A percentile compares a stretch with the other conserved stretches of the same genome.
Evolutionary conservation across 1,140 invertebrate species (phyloP).

Genomic region (Procambarus virginalis): DNA sequence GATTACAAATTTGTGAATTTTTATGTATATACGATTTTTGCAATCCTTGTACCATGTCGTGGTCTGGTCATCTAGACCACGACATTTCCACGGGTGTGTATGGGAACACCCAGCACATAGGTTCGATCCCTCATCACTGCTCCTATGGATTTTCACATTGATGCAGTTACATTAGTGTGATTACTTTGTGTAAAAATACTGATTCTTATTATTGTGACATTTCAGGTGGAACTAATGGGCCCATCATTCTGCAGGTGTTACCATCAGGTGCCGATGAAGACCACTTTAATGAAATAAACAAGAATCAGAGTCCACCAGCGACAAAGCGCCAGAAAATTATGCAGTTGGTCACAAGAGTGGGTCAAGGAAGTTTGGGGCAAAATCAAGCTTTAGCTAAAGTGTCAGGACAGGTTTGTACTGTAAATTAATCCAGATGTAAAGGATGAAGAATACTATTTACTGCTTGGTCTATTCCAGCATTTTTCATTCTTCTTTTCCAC

Average conservation of each 20-base stretch:
- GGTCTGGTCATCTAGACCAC: too few species aligned
- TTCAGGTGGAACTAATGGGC: conserved; percentile 50
- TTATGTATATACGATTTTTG: too few species aligned
- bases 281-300: conserved; percentile 7
- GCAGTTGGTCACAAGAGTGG: conserved; percentile 48
- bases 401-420: conserved; percentile 42
- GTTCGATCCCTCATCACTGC: too few species aligned
- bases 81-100: too few species aligned
- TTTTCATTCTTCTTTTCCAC: background rate
- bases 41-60: too few species aligned
- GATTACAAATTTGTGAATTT: too few species aligned
- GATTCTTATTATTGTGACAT: background rate
- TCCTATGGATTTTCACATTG: too few species aligned
- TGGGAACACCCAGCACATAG: too few species aligned
- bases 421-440: background rate
- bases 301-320: conserved; percentile 9
- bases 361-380: conserved; percentile 9
- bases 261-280: conserved; percentile 29
- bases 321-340: conserved; percentile 45
- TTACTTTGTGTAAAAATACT: background rate
- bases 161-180: too few species aligned
- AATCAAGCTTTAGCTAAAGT: conserved; percentile 21
- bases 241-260: conserved; percentile 50
- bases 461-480: background rate
- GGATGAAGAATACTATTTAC: background rate